These are phyloP conservation scores for Anaspis maculata DNA, from an alignment of 2,888 invertebrate genomes.

Conservation along the genomic window DNA sequence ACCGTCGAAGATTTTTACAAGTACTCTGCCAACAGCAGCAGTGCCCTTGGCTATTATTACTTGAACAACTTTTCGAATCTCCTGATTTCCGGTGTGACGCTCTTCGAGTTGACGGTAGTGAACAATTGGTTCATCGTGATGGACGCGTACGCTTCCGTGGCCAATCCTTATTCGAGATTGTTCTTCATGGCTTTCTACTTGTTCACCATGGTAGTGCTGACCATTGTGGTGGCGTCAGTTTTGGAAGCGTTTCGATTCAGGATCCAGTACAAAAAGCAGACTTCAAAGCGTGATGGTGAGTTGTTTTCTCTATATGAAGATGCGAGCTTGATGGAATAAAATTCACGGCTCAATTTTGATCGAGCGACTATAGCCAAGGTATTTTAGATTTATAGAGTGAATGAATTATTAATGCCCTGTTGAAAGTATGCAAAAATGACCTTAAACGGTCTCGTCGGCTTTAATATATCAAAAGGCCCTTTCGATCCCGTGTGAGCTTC, in stretches of 20 bases:
- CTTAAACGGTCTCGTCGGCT: no score
- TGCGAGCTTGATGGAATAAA: no score
- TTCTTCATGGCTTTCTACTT: slow-evolving; percentile 86
- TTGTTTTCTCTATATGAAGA: no score
- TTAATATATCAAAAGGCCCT: no score
- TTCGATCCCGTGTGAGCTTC: no score
- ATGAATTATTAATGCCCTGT: no score
- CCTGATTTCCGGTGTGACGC: slow-evolving; percentile 67
- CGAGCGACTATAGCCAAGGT: no score
- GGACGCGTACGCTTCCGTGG: slow-evolving; percentile 72
- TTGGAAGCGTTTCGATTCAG: slow-evolving; percentile 81
- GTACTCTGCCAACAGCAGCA: slow-evolving; percentile 58
- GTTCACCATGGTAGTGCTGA: slow-evolving; percentile 84
- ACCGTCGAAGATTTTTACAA: slow-evolving; percentile 77
- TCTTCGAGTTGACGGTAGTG: slow-evolving; percentile 84
- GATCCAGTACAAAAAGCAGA: slow-evolving; percentile 77
- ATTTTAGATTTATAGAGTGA: no score
- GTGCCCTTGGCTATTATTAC: slow-evolving; percentile 74
- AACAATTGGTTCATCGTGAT: slow-evolving; percentile 91
- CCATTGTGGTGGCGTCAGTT: slow-evolving; percentile 83
- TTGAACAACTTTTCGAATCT: slow-evolving; percentile 71
- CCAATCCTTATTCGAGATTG: slow-evolving; percentile 64
- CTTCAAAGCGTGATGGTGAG: slow-evolving; percentile 68
- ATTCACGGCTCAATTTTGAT: no score
- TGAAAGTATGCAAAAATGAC: no score